Base-by-base conservation (phyloP, 2,797 vertebrate genomes). In the Gymnoscopelus microlampas region DNA sequence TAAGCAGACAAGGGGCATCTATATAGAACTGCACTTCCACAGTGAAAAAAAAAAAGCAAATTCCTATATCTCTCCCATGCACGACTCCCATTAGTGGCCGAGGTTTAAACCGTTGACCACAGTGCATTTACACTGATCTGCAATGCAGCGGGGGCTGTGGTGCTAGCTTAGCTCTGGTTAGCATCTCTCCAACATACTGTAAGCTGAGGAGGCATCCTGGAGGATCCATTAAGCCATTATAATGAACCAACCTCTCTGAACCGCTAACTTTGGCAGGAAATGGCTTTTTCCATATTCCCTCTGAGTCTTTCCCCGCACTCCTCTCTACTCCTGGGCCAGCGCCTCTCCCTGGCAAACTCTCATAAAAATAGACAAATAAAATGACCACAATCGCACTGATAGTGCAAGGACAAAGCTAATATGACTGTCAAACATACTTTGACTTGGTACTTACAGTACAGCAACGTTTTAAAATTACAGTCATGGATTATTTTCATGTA, bases 171-270 rank as follows among this genome's bases (percentile, higher is more conserved):
- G 76, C 76, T 80, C 85, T 81, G 82, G 85, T 85, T 83, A 89
- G 79, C 82, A 87, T 89, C 64, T 70, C 74, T 86, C 60, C 73
- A 78, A 73, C 70, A 80, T 54, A 86, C 87, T 85, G 89, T 88
- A 91, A 91, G 87, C 79, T 71, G 78, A 90, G 88, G 87, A 90
- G 89, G 85, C 78, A 90, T 92, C 86, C 92, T 92, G 92, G 88
- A 92, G 90, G 90, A 93, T 92, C 86, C 90, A 93, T 93, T 92
- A 93, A 87, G 87, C 81, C 87, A 79, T 86, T 89, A 85, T 90
- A 90, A 91, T 85, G 85, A 91, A 92, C 88, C 85, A 91, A 89
- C 82, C 79, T 89, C 85, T 86, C 86, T 85, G 85, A 92, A 92
- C 89, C 90, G 84, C 82, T 87, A 87, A 87, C 82, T 92, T 88